These are phyloP conservation scores for Eucidaris tribuloides DNA, from an alignment of 35 echinoderm and acorn worm species.

Conservation along the genomic window DNA sequence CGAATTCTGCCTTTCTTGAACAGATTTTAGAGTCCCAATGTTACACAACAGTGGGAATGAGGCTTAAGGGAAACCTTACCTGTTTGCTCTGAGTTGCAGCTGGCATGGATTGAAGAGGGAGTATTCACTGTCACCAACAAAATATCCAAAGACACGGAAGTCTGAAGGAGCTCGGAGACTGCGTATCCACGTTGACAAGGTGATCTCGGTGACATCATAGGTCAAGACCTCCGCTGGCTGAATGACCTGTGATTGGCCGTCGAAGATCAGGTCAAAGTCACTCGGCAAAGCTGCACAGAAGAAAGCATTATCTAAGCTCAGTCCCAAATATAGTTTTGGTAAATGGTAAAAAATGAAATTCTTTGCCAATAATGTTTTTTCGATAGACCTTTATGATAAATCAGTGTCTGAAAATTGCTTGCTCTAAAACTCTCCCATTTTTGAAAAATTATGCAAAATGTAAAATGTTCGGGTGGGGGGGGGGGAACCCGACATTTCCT, in stretches of 20 bases:
- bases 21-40: neutral
- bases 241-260: neutral
- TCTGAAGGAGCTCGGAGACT: neutral
- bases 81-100: neutral
- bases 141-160: neutral
- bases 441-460: too few relatives aligned
- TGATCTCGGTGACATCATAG: neutral
- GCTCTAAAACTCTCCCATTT: too few relatives aligned
- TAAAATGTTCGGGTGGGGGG: too few relatives aligned
- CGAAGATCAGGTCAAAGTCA: neutral
- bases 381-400: too few relatives aligned
- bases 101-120: neutral
- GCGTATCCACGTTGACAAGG: neutral
- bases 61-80: neutral
- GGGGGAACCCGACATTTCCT: too few relatives aligned
- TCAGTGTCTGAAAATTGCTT: too few relatives aligned
- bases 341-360: too few relatives aligned
- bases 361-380: too few relatives aligned
- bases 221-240: neutral
- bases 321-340: too few relatives aligned
- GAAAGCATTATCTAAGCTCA: too few relatives aligned
- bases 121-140: neutral
- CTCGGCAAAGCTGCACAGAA: neutral
- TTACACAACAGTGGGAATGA: neutral
- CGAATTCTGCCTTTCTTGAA: neutral